A percentile compares a stretch with the other conserved stretches of the same genome.
phyloP scores from a whole-genome alignment of 2,888 invertebrate species.

The Morpho achilles region DNA sequence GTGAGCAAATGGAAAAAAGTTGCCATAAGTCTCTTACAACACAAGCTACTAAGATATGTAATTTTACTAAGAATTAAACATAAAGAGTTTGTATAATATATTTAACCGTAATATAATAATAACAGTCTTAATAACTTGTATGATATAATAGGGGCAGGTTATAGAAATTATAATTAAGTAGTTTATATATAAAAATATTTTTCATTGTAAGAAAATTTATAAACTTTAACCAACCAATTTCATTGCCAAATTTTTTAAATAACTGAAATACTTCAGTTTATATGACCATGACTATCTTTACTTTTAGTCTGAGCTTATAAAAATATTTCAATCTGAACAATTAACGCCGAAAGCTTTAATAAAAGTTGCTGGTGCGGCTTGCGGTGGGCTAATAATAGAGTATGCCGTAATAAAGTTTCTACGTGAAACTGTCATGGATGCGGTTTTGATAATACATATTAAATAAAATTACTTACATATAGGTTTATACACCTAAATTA shows the following conservation, averaged over 20 bases:
- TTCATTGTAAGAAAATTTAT: no score
- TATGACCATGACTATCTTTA: slow-evolving; percentile 58
- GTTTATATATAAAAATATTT: no score
- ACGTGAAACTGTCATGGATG: slow-evolving; percentile 12
- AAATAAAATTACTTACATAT: not conserved
- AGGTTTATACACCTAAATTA: no score
- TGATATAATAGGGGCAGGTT: no score
- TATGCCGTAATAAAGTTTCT: slow-evolving; percentile 11
- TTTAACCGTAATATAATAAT: no score
- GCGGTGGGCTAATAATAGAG: slow-evolving; percentile 12
- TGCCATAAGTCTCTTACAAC: no score
- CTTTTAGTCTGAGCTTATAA: slow-evolving; percentile 25
- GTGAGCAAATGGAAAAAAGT: no score
- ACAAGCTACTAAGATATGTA: no score
- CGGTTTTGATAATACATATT: slow-evolving; percentile 9
- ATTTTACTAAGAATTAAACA: no score
- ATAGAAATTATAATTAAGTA: no score
- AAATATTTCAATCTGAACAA: slow-evolving; percentile 21
- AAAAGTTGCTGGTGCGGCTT: slow-evolving; percentile 18
- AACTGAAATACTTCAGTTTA: slow-evolving; percentile 61
- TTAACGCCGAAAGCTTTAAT: slow-evolving; percentile 13
- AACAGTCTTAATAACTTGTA: no score
- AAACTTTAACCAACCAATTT: slow-evolving; percentile 1
- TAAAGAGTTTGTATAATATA: no score
- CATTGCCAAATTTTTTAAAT: slow-evolving; percentile 58